Conservation (phyloP, 92 coral and sea anemone genomes). For the Zoanthus sansibaricus region DNA sequence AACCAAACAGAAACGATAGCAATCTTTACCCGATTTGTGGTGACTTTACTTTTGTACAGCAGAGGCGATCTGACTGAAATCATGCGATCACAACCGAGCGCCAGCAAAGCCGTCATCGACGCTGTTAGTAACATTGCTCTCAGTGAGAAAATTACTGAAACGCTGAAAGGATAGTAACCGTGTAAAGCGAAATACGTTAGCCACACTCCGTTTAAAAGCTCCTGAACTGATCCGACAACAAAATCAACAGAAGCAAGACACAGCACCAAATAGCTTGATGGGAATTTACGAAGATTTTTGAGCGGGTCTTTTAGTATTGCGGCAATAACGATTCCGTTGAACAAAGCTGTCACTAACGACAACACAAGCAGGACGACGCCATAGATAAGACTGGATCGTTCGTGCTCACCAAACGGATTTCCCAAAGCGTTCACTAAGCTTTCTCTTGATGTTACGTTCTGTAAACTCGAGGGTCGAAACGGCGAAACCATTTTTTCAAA, state of each 20-base stretch:
- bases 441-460: constrained; percentile 9
- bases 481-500: not conserved
- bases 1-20: constrained; percentile 5
- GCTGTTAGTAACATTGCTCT: constrained; percentile 30
- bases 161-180: constrained; percentile 25
- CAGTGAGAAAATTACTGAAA: constrained; percentile 18
- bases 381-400: not conserved
- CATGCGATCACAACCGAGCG: constrained; percentile 46
- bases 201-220: constrained; percentile 32
- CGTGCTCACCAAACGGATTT: not conserved
- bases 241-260: constrained; percentile 28
- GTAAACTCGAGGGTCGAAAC: not conserved
- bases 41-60: constrained; percentile 35
- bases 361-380: constrained; percentile 3
- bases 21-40: constrained; percentile 6
- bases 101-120: constrained; percentile 33
- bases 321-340: constrained; percentile 23
- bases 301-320: constrained; percentile 15
- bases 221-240: constrained; percentile 37
- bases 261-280: constrained; percentile 29
- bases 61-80: constrained; percentile 30
- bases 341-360: constrained; percentile 2
- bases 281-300: constrained; percentile 25
- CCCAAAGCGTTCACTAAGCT: not conserved
- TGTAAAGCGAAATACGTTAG: constrained; percentile 2